These are phyloP conservation scores for Corydoras maculifer DNA, from an alignment of 2,113 vertebrate species.

Conservation along the genomic window DNA sequence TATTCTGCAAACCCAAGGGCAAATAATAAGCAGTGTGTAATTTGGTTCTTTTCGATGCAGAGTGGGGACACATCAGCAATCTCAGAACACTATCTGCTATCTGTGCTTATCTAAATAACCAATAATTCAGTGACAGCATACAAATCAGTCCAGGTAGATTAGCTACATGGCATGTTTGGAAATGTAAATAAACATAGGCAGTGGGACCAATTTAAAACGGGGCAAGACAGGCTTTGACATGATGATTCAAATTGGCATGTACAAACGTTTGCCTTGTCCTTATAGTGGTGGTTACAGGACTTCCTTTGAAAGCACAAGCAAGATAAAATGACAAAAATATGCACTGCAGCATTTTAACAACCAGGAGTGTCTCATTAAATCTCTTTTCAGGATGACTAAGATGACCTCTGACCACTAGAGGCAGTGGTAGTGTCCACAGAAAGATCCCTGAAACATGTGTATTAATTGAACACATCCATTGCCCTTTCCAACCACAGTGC, in stretches of 20 bases:
- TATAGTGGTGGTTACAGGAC: no score
- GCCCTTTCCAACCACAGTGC: no score
- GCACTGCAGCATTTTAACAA: neutral
- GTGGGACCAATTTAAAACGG: slow-evolving; percentile 23
- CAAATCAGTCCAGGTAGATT: slow-evolving; percentile 43
- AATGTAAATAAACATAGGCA: neutral
- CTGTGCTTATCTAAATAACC: slow-evolving; percentile 50
- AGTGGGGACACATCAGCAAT: slow-evolving; percentile 37
- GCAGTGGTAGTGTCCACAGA: slow-evolving; percentile 13
- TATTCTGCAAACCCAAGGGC: slow-evolving; percentile 54
- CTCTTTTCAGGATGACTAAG: neutral
- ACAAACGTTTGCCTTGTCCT: neutral
- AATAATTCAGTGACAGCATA: slow-evolving; percentile 47
- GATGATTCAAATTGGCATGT: slow-evolving; percentile 1
- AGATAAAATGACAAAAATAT: neutral
- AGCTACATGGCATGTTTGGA: slow-evolving; percentile 24
- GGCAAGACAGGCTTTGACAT: slow-evolving; percentile 11
- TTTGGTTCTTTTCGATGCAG: slow-evolving; percentile 43
- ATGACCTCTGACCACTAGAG: slow-evolving; percentile 15
- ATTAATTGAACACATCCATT: no score
- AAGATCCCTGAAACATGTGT: neutral
- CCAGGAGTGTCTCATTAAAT: slow-evolving; percentile 4
- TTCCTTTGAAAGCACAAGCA: no score
- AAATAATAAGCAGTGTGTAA: slow-evolving; percentile 52
- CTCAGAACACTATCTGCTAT: slow-evolving; percentile 46